Evolutionary conservation across 2,888 invertebrate genomes (phyloP), one percentile per base, ranked within the genome.

Genomic region (Cataglyphis albicans): DNA sequence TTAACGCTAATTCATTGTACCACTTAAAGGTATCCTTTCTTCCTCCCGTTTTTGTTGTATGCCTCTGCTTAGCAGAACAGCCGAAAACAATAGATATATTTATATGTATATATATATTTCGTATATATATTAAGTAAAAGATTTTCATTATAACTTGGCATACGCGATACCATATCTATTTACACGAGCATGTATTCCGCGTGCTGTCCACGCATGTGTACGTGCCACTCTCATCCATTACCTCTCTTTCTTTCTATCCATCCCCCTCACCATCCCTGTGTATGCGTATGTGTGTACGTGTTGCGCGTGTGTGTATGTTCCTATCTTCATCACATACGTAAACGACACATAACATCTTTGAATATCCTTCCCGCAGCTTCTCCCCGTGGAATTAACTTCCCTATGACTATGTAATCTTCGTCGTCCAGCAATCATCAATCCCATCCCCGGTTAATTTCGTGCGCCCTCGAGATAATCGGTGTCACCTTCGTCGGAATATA

Each of bases 61-160:
- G 81, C 81, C 86, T 84, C 91, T 88, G 89, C 91, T 90, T 90
- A 88, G 90, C 91, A 90, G 90, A 88, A 80, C 84, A 81, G 82
- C 81, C 84, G 82, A 84, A 87, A 84, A 89, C 88, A 85, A 87
- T 85, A 52, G 52, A 52, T 84, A 59, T 81, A 74, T 85, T 74
- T 64, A 48, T 81, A 72, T 83, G 48, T 75, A 85, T 75, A 81
- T 64, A 55, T 74, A 85, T 75, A 83, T 75, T 55, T 68, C 74
- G 67, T 82, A 76, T 81, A 84, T 86, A 75, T 83, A 81, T 78
- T 75, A 84, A 83, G 83, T 84, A 86, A 84, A 83, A 86, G 86
- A 86, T 84, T 86, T 78, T 35, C 35, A 52, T 82, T 70, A 78
- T 84, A 87, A 84, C 81, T 84, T 80, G 86, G 81, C 85, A 83